These are phyloP conservation scores for Bombus cullumanus DNA, from an alignment of 1,140 invertebrate genomes.

Conservation along the genomic window DNA sequence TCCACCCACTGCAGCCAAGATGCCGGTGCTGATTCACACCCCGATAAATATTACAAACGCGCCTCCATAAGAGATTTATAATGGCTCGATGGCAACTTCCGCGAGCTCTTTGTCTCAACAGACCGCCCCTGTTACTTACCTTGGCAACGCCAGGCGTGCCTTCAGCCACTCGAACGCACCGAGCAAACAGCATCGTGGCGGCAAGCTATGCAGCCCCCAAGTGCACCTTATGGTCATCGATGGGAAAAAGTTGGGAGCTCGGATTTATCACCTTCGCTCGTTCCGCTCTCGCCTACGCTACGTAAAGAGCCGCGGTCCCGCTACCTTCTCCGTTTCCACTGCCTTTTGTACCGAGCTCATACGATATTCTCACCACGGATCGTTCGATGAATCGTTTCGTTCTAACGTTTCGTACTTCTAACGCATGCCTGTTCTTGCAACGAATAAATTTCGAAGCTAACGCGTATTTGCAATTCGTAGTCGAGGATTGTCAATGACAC, in stretches of 20 bases:
- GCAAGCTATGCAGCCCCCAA: slow-evolving; percentile 40
- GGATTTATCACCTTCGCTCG: slow-evolving; percentile 55
- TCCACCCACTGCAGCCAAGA: not conserved
- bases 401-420: not conserved
- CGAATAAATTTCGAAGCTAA: too few species aligned
- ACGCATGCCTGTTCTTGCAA: too few species aligned
- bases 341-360: not conserved
- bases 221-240: slow-evolving; percentile 6
- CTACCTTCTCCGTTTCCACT: not conserved
- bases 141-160: not conserved
- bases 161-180: not conserved
- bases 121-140: slow-evolving; percentile 29
- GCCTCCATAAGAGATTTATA: slow-evolving; percentile 34
- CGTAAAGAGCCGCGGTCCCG: not conserved
- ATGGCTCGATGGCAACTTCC: slow-evolving; percentile 19
- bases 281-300: slow-evolving; percentile 29
- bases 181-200: slow-evolving; percentile 14
- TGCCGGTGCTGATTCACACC: not conserved
- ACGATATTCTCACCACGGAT: not conserved
- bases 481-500: too few species aligned
- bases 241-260: slow-evolving; percentile 23
- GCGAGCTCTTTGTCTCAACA: slow-evolving; percentile 26
- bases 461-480: too few species aligned
- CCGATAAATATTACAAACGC: slow-evolving; percentile 7
- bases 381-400: too few species aligned